phyloP scores from a whole-genome alignment of 2,888 invertebrate species.

The Neoitamus cyanurus region DNA sequence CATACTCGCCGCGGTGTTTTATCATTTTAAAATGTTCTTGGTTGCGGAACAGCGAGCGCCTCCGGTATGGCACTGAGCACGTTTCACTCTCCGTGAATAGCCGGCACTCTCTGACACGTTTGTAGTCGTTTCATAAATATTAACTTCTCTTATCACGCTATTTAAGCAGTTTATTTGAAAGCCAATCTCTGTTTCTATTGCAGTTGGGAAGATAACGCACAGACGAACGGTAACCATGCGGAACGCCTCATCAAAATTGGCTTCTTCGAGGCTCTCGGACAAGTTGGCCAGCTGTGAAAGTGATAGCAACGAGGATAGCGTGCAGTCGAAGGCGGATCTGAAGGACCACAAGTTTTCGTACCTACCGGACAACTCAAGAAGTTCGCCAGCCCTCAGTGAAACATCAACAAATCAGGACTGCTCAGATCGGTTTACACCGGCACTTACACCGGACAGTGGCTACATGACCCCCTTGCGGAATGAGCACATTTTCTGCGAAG shows the following conservation, averaged over 20 bases:
- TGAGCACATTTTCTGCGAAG: not conserved
- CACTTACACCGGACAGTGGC: not conserved
- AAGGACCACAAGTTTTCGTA: not conserved
- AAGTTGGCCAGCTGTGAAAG: conserved; percentile 42
- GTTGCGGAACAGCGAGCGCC: not conserved
- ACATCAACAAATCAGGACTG: not conserved
- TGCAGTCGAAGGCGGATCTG: not conserved
- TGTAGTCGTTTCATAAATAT: conserved; percentile 15
- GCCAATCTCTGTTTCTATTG: conserved; percentile 6
- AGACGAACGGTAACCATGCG: conserved; percentile 41
- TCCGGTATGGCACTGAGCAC: not conserved
- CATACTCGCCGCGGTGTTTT: not conserved
- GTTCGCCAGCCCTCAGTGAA: not conserved
- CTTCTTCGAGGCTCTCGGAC: conserved; percentile 16
- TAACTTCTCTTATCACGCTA: conserved; percentile 4
- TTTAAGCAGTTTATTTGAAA: not conserved
- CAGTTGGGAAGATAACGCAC: conserved; percentile 50
- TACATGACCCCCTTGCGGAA: not conserved
- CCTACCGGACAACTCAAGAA: not conserved
- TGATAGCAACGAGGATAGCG: conserved; percentile 24
- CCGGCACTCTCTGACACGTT: not conserved
- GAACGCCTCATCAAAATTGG: conserved; percentile 42
- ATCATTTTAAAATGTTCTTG: not conserved
- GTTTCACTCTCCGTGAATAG: conserved; percentile 20
- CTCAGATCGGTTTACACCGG: not conserved